Conservation (phyloP, 2,113 vertebrate genomes). For the Leiothrix lutea region DNA sequence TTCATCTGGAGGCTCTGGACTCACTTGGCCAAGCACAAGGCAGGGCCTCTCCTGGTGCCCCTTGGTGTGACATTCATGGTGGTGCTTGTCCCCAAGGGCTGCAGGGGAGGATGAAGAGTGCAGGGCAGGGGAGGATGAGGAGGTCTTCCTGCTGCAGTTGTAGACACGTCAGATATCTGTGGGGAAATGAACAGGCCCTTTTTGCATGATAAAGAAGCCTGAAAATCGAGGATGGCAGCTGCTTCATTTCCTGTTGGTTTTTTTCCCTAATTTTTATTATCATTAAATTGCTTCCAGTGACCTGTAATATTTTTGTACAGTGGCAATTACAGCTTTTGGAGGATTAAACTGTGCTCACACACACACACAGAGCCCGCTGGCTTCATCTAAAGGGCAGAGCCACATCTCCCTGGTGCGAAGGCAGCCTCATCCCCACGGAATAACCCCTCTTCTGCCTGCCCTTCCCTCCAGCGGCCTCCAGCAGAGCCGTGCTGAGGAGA, state of each 20-base stretch:
- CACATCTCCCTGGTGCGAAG: neutral
- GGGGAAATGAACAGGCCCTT: slow-evolving; percentile 14
- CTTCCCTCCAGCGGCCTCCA: fast-evolving
- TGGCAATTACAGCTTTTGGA: slow-evolving; percentile 63
- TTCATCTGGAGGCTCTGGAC: fast-evolving
- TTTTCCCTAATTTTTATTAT: slow-evolving; percentile 67
- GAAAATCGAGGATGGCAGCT: slow-evolving; percentile 62
- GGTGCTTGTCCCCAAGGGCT: fast-evolving
- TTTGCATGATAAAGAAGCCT: slow-evolving; percentile 65
- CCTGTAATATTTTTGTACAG: slow-evolving; percentile 69
- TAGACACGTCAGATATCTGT: neutral
- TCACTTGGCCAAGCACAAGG: neutral
- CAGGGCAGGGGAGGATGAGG: neutral
- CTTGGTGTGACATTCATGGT: fast-evolving
- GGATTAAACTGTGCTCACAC: neutral
- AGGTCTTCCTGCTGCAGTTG: neutral
- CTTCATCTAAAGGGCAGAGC: slow-evolving; percentile 4
- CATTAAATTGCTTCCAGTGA: slow-evolving; percentile 74
- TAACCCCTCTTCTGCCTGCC: fast-evolving
- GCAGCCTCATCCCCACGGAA: fast-evolving
- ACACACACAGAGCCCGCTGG: neutral
- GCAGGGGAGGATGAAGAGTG: neutral
- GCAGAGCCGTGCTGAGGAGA: neutral
- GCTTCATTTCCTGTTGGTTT: slow-evolving; percentile 54
- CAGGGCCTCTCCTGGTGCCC: neutral